Conservation (phyloP, 2,113 vertebrate species). For the Cyanoderma ruficeps region DNA sequence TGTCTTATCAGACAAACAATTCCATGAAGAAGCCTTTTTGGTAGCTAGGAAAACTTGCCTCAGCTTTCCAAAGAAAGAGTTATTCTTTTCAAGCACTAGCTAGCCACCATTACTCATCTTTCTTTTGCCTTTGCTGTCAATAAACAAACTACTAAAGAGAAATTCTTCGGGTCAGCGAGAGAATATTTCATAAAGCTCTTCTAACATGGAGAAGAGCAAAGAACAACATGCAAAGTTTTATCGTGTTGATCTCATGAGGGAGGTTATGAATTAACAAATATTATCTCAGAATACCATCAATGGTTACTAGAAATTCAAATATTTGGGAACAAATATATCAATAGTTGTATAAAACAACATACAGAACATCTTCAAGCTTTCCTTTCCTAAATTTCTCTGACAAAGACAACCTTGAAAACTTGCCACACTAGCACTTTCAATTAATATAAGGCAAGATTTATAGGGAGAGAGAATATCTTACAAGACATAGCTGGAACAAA, state of each 20-base stretch:
- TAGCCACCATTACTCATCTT: background rate
- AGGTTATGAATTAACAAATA: background rate
- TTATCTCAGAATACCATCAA: background rate
- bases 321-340: background rate
- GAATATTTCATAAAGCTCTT: background rate
- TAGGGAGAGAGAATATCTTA: constrained; percentile 49
- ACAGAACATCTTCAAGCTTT: background rate
- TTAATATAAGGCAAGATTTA: constrained; percentile 56
- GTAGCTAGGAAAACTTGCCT: background rate
- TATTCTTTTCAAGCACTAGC: background rate
- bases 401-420: constrained; percentile 7
- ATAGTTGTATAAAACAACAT: background rate
- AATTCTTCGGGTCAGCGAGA: background rate
- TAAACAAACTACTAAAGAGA: background rate
- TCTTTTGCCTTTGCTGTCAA: background rate
- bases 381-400: background rate
- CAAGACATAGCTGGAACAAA: constrained; percentile 57
- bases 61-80: background rate
- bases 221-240: background rate
- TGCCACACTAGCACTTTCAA: background rate
- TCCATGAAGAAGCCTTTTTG: background rate
- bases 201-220: background rate
- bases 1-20: background rate
- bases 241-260: background rate
- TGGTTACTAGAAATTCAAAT: background rate